A percentile compares a stretch with the other conserved stretches of the same genome.
phyloP scores from a whole-genome alignment of 2,888 invertebrate genomes.

The Netelia virgata region DNA sequence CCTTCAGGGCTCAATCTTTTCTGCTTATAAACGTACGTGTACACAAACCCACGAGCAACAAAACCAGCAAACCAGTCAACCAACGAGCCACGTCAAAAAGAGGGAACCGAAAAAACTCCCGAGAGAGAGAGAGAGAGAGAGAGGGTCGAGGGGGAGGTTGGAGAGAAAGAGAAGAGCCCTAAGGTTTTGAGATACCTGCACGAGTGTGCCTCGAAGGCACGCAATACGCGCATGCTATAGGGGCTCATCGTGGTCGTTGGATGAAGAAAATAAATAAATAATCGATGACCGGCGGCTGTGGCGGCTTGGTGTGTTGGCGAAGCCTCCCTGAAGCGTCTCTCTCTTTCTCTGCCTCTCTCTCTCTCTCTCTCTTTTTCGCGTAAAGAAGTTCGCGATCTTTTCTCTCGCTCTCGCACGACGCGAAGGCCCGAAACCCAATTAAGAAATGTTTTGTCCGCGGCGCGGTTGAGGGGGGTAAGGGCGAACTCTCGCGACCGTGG shows the following conservation, averaged over 20 bases:
- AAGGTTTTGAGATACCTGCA: conserved; percentile 68
- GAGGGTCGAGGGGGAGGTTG: not conserved
- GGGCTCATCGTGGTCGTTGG: conserved; percentile 55
- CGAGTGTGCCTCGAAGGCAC: conserved; percentile 63
- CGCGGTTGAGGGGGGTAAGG: conserved; percentile 75
- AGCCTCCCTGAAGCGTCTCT: conserved; percentile 57
- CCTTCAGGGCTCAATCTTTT: conserved; percentile 49
- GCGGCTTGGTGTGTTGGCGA: conserved; percentile 58
- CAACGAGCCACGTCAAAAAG: conserved; percentile 66
- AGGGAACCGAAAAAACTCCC: conserved; percentile 39
- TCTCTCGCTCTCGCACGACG: conserved; percentile 63
- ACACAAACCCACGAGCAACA: conserved; percentile 25
- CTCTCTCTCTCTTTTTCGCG: conserved; percentile 20
- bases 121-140: conserved; percentile 20
- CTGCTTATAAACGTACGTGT: not conserved
- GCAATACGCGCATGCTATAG: conserved; percentile 63
- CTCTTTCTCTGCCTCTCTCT: not conserved
- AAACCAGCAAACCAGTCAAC: conserved; percentile 48
- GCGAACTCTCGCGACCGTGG: conserved; percentile 53
- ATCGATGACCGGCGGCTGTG: conserved; percentile 73
- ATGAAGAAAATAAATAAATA: conserved; percentile 76
- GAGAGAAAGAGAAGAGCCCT: conserved; percentile 4
- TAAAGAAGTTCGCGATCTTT: conserved; percentile 71
- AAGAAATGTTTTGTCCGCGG: conserved; percentile 85
- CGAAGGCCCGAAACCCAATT: conserved; percentile 82